Percentiles rank a stretch among this genome's conserved stretches.
These are phyloP conservation scores for Pocillopora verrucosa DNA, from an alignment of 64 coral and sea anemone species.

Conservation along the genomic window DNA sequence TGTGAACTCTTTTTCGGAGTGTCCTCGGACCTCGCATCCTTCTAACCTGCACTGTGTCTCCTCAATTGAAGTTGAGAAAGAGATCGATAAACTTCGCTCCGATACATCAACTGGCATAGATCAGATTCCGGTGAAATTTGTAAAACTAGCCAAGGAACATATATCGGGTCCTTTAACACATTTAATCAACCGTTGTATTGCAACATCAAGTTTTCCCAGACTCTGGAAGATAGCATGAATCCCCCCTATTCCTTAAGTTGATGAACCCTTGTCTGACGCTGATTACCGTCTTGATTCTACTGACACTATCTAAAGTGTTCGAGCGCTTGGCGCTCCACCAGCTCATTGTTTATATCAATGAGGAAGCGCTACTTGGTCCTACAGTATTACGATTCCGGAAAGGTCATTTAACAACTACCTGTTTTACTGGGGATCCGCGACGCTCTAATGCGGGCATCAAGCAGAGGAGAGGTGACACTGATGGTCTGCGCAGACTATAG, in stretches of 20 bases:
- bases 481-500: conserved; percentile 42
- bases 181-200: conserved; percentile 32
- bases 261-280: background rate
- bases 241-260: conserved; percentile 35
- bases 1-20: conserved; percentile 14
- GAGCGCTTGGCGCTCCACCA: conserved; percentile 42
- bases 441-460: conserved; percentile 5
- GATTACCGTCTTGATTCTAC: conserved; percentile 36
- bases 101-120: conserved; percentile 38
- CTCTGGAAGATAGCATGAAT: conserved; percentile 46
- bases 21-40: background rate
- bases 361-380: background rate
- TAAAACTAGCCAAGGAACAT: conserved; percentile 38
- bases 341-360: conserved; percentile 14
- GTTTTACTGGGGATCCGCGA: conserved; percentile 23
- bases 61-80: conserved; percentile 8
- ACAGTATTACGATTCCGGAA: conserved; percentile 2
- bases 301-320: conserved; percentile 39
- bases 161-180: conserved; percentile 13
- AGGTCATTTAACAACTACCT: conserved; percentile 27
- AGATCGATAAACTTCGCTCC: conserved; percentile 41
- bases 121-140: conserved; percentile 48
- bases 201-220: conserved; percentile 24
- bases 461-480: conserved; percentile 30
- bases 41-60: conserved; percentile 24